phyloP scores from a whole-genome alignment of 1,140 invertebrate genomes.

The Trichonephila clavipes region DNA sequence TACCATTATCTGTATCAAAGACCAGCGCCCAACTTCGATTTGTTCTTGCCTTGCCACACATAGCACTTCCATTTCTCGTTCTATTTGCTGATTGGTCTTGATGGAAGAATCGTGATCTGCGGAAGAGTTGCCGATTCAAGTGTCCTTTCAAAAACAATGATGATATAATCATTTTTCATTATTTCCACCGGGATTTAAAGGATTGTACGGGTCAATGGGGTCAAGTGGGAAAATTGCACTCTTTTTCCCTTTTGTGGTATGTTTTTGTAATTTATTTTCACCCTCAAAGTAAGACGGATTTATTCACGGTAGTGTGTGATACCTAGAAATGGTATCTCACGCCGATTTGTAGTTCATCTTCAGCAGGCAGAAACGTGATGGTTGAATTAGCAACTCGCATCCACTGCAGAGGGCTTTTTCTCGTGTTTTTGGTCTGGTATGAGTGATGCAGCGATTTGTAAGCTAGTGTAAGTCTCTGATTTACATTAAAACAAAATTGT shows the following conservation, averaged over 20 bases:
- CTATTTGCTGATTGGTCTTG: conserved; percentile 17
- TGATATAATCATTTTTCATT: conserved; percentile 38
- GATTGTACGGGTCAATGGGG: not conserved
- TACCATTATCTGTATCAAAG: not conserved
- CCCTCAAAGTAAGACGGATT: not conserved
- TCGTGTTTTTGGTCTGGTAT: too few relatives aligned
- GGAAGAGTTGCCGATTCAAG: not conserved
- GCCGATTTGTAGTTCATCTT: not conserved
- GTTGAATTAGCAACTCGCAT: not conserved
- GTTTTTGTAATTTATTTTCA: conserved; percentile 7
- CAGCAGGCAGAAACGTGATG: not conserved
- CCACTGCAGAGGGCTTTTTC: not conserved
- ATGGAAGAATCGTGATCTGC: not conserved
- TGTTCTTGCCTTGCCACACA: not conserved
- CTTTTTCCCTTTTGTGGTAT: not conserved
- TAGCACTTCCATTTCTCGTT: not conserved
- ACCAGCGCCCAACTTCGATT: not conserved
- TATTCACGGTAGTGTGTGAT: not conserved
- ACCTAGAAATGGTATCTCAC: not conserved
- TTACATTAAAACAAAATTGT: too few relatives aligned
- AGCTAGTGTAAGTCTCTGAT: too few relatives aligned
- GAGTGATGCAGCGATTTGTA: too few relatives aligned
- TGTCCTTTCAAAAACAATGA: conserved; percentile 26
- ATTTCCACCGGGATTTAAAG: conserved; percentile 26
- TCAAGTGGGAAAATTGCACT: conserved; percentile 15